A percentile compares a stretch with the other conserved stretches of the same genome.
Evolutionary conservation across 1,140 invertebrate species (phyloP).

Genomic region (Procambarus clarkii): DNA sequence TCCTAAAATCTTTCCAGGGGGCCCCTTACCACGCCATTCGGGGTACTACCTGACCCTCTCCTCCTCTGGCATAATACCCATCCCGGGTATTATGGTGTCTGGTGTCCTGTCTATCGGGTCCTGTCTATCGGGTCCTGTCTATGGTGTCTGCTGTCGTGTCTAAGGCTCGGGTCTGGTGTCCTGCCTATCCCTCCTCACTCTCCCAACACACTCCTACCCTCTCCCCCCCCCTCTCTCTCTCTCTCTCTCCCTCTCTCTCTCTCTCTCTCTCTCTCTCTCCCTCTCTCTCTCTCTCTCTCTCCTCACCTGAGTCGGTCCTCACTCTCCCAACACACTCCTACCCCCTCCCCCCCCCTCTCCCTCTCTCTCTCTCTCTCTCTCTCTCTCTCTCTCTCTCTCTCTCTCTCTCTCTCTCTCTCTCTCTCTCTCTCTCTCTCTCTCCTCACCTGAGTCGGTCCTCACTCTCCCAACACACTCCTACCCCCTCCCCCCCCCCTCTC

Average conservation of each 20-base stretch:
- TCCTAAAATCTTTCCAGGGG: too few species aligned
- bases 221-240: not conserved
- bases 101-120: not conserved
- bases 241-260: not conserved
- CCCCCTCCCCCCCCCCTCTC: not conserved
- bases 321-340: not conserved
- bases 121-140: too few species aligned
- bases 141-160: too few species aligned
- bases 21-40: too few species aligned
- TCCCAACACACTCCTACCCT: not conserved
- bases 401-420: too few species aligned
- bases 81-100: too few species aligned
- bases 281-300: not conserved
- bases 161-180: not conserved
- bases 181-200: not conserved
- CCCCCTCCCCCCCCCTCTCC: not conserved
- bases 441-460: conserved; percentile 62
- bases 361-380: conserved; percentile 7
- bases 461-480: not conserved
- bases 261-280: not conserved
- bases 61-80: too few species aligned
- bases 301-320: not conserved
- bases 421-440: conserved; percentile 27
- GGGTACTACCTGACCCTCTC: too few species aligned
- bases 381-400: not conserved